A percentile compares a stretch with the other conserved stretches of the same genome.
These are phyloP conservation scores for Pelobates cultripes DNA, from an alignment of 2,797 vertebrate species.

Conservation along the genomic window DNA sequence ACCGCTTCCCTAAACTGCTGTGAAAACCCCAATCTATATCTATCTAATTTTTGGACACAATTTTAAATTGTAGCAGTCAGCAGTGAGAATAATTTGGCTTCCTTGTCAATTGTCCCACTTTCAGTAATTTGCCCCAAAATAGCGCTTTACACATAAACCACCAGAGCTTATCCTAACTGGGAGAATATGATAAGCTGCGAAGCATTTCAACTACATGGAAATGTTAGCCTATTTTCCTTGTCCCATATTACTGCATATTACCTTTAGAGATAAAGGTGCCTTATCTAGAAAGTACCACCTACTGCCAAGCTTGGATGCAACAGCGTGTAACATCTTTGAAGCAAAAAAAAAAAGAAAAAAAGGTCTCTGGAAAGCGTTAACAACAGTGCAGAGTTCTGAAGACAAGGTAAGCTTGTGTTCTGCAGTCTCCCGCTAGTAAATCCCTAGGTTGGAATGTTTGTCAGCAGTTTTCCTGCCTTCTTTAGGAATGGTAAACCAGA, in stretches of 20 bases:
- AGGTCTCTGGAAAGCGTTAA: neutral
- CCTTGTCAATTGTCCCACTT: no score
- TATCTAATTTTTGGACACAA: no score
- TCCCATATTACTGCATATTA: neutral
- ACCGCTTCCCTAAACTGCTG: no score
- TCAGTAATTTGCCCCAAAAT: no score
- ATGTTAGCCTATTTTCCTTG: no score
- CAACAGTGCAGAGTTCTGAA: neutral
- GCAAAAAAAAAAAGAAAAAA: neutral
- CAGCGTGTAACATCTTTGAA: slow-evolving; percentile 8
- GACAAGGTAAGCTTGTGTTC: neutral
- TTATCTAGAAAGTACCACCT: slow-evolving; percentile 18
- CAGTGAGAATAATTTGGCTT: no score
- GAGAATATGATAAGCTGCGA: no score
- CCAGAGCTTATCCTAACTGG: no score
- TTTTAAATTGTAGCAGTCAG: no score
- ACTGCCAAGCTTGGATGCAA: neutral
- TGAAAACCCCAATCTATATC: no score
- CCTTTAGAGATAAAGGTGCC: slow-evolving; percentile 6
- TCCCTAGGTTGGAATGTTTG: neutral
- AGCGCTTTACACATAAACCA: no score
- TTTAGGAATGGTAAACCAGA: slow-evolving; percentile 23
- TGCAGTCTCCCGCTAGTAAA: slow-evolving; percentile 12
- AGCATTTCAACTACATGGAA: no score
- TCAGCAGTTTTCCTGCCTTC: neutral